Percentiles rank a stretch among this genome's conserved stretches.
Conservation (phyloP, 2,797 vertebrate species). For the Mus minutoides region DNA sequence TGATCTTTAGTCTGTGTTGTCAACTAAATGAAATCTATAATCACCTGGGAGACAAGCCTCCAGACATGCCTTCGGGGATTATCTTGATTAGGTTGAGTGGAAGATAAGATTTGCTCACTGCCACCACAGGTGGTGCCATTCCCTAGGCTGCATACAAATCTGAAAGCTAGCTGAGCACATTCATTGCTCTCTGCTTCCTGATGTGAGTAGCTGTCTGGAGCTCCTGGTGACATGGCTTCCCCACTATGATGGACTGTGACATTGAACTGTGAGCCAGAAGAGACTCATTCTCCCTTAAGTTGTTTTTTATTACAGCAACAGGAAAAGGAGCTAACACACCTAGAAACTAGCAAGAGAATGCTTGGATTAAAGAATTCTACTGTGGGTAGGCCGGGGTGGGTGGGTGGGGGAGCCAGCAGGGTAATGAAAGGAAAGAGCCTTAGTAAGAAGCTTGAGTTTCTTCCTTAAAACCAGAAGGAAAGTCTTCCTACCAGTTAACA, state of each 20-base stretch:
- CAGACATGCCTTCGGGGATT: not conserved
- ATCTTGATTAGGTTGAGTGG: not conserved
- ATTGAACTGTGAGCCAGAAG: not conserved
- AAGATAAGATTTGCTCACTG: not conserved
- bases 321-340: not conserved
- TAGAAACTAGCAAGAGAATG: not conserved
- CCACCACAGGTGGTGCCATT: not conserved
- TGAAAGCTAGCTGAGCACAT: not conserved
- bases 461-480: not conserved
- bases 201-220: rapidly evolving
- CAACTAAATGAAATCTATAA: not conserved
- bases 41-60: not conserved
- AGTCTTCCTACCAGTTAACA: not conserved
- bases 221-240: not conserved
- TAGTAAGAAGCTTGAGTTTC: not conserved
- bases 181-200: not conserved
- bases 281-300: not conserved
- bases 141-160: not conserved
- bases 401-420: not conserved
- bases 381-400: not conserved
- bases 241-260: not conserved
- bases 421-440: not conserved
- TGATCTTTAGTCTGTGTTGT: not conserved
- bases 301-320: not conserved
- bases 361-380: not conserved